Evolutionary conservation across 53 echinoderm and acorn worm genomes (phyloP).

Genomic region (Echinarachnius parma): DNA sequence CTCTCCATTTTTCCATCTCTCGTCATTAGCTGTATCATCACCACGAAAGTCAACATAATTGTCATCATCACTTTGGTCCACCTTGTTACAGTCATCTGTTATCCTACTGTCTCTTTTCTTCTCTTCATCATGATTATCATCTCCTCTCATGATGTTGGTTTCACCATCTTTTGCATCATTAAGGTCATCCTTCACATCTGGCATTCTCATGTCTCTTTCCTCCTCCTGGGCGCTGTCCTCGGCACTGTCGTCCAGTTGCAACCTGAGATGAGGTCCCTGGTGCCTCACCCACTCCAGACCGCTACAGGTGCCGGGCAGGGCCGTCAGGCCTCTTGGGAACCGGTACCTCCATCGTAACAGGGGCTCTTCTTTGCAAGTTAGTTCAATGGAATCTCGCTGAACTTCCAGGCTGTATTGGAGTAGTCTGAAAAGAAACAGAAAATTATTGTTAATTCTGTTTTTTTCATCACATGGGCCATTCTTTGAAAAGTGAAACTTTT

Average conservation of each 20-base stretch:
- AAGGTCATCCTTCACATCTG: constrained; percentile 25
- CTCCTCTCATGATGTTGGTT: constrained; percentile 4
- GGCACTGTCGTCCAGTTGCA: constrained; percentile 33
- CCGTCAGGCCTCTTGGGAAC: constrained; percentile 17
- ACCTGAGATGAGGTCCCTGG: constrained; percentile 71
- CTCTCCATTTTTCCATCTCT: no score
- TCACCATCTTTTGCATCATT: constrained; percentile 10
- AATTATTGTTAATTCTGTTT: no score
- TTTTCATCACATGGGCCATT: no score
- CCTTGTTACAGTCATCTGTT: no score
- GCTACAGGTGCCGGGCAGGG: constrained; percentile 12
- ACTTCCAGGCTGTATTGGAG: constrained; percentile 3
- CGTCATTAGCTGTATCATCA: no score
- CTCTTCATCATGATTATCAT: no score
- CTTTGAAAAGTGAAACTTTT: no score
- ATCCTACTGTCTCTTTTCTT: no score
- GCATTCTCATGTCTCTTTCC: not conserved
- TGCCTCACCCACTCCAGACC: constrained; percentile 41
- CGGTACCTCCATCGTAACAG: constrained; percentile 2
- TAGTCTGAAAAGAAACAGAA: not conserved
- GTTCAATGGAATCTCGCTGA: not conserved
- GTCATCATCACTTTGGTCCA: no score
- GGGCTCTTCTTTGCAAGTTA: not conserved
- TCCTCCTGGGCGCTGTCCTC: not conserved
- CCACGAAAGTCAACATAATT: no score